Conservation (phyloP, 2,888 invertebrate species). For the Cephus sareptanus region DNA sequence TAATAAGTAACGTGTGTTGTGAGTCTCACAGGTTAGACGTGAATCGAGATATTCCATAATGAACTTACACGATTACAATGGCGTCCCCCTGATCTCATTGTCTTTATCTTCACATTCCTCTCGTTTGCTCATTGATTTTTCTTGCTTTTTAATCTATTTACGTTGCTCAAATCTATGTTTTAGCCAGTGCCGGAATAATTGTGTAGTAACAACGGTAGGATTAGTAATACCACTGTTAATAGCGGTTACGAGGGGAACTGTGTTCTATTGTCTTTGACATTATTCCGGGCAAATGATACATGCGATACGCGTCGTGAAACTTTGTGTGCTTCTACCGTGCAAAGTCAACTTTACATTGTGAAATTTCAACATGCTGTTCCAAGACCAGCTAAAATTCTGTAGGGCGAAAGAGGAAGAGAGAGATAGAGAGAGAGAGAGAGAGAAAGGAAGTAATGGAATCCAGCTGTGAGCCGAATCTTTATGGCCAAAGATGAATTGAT, state of each 20-base stretch:
- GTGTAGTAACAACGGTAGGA: background rate
- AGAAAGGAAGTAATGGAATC: constrained; percentile 6
- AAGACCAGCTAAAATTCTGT: background rate
- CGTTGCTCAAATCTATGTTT: too few species aligned
- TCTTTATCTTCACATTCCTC: background rate
- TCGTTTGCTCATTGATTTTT: background rate
- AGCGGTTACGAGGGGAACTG: background rate
- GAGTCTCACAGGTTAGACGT: background rate
- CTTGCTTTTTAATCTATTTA: background rate
- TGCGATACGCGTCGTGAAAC: too few species aligned
- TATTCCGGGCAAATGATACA: background rate
- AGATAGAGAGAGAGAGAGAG: constrained; percentile 16
- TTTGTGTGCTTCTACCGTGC: too few species aligned
- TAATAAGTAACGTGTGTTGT: background rate
- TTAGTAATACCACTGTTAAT: background rate
- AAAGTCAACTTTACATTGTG: too few species aligned
- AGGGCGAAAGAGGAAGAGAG: background rate
- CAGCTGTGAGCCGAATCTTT: background rate
- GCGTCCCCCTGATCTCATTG: background rate
- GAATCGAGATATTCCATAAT: background rate
- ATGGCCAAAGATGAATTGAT: too few species aligned
- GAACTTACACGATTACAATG: background rate
- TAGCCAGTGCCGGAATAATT: background rate
- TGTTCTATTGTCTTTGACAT: background rate
- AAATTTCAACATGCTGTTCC: background rate